Evolutionary conservation across 2,797 vertebrate genomes (phyloP), one percentile per base, ranked within the genome.

Genomic region (Notoglanidium macrostoma): DNA sequence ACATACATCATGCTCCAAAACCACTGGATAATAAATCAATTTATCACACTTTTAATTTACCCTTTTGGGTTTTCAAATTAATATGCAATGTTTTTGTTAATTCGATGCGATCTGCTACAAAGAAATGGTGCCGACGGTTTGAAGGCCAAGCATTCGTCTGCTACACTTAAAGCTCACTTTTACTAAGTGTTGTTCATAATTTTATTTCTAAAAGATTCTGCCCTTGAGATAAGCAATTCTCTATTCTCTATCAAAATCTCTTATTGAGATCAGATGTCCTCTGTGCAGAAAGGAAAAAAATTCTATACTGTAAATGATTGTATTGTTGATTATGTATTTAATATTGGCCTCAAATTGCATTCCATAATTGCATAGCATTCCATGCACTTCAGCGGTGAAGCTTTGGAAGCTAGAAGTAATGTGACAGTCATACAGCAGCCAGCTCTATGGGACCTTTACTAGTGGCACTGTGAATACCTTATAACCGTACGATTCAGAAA

Each of bases 401-500:
- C n/a, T 29, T 29, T 55, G 51, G n/a, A 77, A 77, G 35, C 32
- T 46, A 26, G 19, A 65, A 82, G 65, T 65, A 93, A 92, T 46
- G 32, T 76, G 84, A 89, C 86, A 92, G 92, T 93, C 89, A 87
- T 89, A 92, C 92, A 90, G 91, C 92, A 91, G 90, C 90, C 85
- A 87, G 91, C 90, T 89, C 87, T 88, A 88, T 92, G 90, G 92
- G 87, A 88, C 90, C 92, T 90, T 94, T 92, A 93, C 88, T 29
- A 11, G 59, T 65, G 23, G 57, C 35, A 81, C 9, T 81, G 80
- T 1, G 87, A 91, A 89, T 91, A 78, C 85, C 23, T 86, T 78
- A 57, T 63, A 85, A 63, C 73, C 21, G 40, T 67, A 76, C 26
- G 15, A 67, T 83, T 73, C 51, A 78, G 29, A 77, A 32, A 87